Evolutionary conservation across 2,888 invertebrate genomes (phyloP), one percentile per base, ranked within the genome.

Genomic region (Mesorhabditis spiculigera): DNA sequence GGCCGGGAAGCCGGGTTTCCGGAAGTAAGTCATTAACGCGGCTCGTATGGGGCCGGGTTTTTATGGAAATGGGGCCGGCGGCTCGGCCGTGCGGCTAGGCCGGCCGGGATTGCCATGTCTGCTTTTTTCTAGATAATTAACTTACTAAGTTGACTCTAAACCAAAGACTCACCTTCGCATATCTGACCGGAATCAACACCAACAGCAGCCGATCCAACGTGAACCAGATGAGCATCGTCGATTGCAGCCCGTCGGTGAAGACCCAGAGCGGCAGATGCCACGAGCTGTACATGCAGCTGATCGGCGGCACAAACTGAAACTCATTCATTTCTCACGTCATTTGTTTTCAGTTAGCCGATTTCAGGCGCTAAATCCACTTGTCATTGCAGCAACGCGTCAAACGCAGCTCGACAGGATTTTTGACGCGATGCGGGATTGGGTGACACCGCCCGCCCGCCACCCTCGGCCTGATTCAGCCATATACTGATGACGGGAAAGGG

Each of bases 151-250:
- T 50, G 4, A 28, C 41, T n/a, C 8, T 41, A n/a, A 13, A 28
- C 6, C 28, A 10, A 45, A 13, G 13, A 28, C 68, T 45, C 5
- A 77, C 71, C 61, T 74, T 75, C 45, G 70, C 74, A 67, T 77
- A 77, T 0, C 68, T 61, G 4, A 71, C 72, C 4, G 75, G 77
- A 6, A 75, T 43, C n/a, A 77, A 5, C 6, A 77, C 75, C 58
- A 75, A 74, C 41, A 75, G 67, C 3, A 74, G 68, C 8, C 74
- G 68, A 61, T 74, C 74, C 10, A 67, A 50, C 42, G 65, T 61
- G 45, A 74, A 72, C 28, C 41, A 62, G 28, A 71, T 13, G 13
- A 71, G 58, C 6, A 74, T 66, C 4, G 71, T 45, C 5, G 67
- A 45, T 64, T 66, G 70, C 6, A 70, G 65, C 13, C 67, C 63